A percentile compares a stretch with the other conserved stretches of the same genome.
Conservation (phyloP, 37 sponge, comb jelly and placozoan species). For the Diacarnus erythraeanus region DNA sequence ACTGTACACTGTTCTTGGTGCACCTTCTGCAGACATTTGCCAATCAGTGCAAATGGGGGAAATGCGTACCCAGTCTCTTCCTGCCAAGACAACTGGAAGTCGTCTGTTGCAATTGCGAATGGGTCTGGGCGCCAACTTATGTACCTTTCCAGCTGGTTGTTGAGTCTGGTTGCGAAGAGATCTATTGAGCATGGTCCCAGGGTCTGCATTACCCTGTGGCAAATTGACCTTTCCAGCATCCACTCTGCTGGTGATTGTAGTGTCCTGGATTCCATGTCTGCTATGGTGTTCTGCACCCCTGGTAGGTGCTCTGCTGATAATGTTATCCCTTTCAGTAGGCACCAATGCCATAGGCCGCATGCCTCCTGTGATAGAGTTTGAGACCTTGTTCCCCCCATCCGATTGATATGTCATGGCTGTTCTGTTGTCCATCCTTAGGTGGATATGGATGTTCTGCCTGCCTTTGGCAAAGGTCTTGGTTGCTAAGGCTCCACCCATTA, state of each 20-base stretch:
- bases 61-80: constrained; percentile 40
- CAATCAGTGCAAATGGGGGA: constrained; percentile 57
- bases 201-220: not conserved
- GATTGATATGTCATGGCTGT: constrained; percentile 46
- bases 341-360: constrained; percentile 49
- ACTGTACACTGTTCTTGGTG: constrained; percentile 5
- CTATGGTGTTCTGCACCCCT: constrained; percentile 23
- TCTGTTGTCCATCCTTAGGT: constrained; percentile 41
- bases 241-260: no score
- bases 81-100: constrained; percentile 21
- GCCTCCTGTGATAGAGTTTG: not conserved
- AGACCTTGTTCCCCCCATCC: constrained; percentile 56
- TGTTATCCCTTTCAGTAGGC: constrained; percentile 37
- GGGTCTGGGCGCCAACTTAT: constrained; percentile 61
- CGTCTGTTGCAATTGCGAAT: constrained; percentile 41
- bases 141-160: constrained; percentile 41
- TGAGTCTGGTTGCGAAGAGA: constrained; percentile 53
- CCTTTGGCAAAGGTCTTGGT: constrained; percentile 30
- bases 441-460: constrained; percentile 22
- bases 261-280: constrained; percentile 33
- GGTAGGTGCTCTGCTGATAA: constrained; percentile 51
- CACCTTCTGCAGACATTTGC: constrained; percentile 47
- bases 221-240: constrained; percentile 14
- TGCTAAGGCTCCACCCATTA: constrained; percentile 47
- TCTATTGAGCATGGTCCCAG: constrained; percentile 33